Base-by-base conservation (phyloP, 37 sponge, comb jelly and placozoan species). In the Chondrilla cf. caribensis region DNA sequence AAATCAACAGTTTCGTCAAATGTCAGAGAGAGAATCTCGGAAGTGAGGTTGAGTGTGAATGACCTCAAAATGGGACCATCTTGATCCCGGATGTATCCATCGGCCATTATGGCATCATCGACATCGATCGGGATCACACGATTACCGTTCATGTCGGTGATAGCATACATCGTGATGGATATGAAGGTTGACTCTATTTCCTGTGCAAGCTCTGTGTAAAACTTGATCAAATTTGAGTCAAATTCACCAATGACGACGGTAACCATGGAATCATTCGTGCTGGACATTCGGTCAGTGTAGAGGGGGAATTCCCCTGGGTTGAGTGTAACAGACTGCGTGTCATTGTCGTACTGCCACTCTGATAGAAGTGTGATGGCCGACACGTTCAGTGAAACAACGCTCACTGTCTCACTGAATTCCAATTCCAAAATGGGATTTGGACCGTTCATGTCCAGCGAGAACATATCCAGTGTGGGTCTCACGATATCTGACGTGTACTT, bases 1-100 rank as follows among this genome's bases (percentile, higher is more conserved):
- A 95, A 84, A 42, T 95, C 80, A 18, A 91, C 87, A 24, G 93
- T 96, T 79, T 96, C 96, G 83, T 96, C 96, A 84, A 96, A 96
- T 17, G 89, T 86, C 19, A 96, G 85, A 8, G 67, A 77, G 0
- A 96, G 76, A 14, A 37, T 22, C 55, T 90, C 89, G 24, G 86
- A 78, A 14, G 93, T 93, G 35, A 96, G 66, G 77, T 96, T 89
- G 28, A 96, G 84, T 21, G 84, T 57, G 75, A 96, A 96, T 3
- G 18, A 28, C 60, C 85, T 59, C 60, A 96, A 66, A 0, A 87
- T 47, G 0, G 96, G 91, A n/a, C 86, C 81, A 18, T 81, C 79
- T 18, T 70, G 32, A 47, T 95, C 96, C 2, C 82, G 55, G 14
- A 54, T 37, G 55, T 89, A 95, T 2, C 14, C 28, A 2, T 5